Conservation (phyloP, 2,797 vertebrate species). For the Meda fulgida region DNA sequence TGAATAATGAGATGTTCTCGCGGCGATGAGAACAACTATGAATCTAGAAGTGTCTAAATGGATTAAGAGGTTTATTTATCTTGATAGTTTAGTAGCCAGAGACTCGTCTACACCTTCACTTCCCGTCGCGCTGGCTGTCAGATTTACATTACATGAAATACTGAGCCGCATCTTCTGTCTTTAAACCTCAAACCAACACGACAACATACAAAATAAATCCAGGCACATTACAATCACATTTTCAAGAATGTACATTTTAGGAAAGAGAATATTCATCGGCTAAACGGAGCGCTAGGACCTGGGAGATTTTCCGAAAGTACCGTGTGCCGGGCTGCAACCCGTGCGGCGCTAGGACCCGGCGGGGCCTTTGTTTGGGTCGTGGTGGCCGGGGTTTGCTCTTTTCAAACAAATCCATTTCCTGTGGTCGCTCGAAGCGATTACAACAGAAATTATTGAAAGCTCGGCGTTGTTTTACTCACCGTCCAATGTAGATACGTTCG, state of each 20-base stretch:
- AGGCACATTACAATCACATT: not conserved
- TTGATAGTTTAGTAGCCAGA: slow-evolving; percentile 67
- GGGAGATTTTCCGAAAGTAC: slow-evolving; percentile 35
- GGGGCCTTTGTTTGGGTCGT: slow-evolving; percentile 86
- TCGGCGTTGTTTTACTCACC: slow-evolving; percentile 77
- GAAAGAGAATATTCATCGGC: not conserved
- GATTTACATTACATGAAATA: not conserved
- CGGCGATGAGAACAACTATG: not conserved
- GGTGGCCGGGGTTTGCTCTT: slow-evolving; percentile 67
- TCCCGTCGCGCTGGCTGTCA: slow-evolving; percentile 43
- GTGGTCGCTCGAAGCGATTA: not conserved
- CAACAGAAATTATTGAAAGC: slow-evolving; percentile 2
- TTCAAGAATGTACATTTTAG: not conserved
- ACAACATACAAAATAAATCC: not conserved
- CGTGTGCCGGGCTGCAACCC: slow-evolving; percentile 48
- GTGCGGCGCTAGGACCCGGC: slow-evolving; percentile 86
- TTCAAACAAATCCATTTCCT: slow-evolving; percentile 66
- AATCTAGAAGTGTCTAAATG: not conserved
- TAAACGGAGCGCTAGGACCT: slow-evolving; percentile 51
- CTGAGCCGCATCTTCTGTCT: not conserved
- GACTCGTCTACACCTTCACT: slow-evolving; percentile 49
- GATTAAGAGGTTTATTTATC: slow-evolving; percentile 12
- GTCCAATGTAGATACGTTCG: slow-evolving; percentile 76
- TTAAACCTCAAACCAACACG: not conserved
- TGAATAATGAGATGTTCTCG: not conserved